Percentiles rank a stretch among this genome's conserved stretches.
phyloP scores from a whole-genome alignment of 1,140 invertebrate species.

The Sesamia nonagrioides region DNA sequence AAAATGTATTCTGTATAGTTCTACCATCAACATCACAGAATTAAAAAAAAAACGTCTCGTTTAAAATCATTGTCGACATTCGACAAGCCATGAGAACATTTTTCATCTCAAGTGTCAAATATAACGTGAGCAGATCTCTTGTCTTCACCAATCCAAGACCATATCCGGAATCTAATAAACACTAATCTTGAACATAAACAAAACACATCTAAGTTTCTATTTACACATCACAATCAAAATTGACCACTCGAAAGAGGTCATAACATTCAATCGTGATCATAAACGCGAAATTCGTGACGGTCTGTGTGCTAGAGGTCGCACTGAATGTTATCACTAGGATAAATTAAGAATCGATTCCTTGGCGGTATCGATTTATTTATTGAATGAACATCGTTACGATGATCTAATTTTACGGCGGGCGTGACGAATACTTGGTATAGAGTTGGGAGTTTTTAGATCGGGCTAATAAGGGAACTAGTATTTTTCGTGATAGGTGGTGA shows the following conservation, averaged over 20 bases:
- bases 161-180: slow-evolving; percentile 8
- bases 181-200: slow-evolving; percentile 33
- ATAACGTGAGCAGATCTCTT: background rate
- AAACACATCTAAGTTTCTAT: slow-evolving; percentile 25
- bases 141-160: background rate
- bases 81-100: background rate
- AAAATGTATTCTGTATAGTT: too few species aligned
- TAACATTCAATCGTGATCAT: slow-evolving; percentile 51
- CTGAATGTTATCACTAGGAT: slow-evolving; percentile 62
- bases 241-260: slow-evolving; percentile 41
- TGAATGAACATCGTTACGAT: slow-evolving; percentile 70
- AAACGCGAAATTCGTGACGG: slow-evolving; percentile 59
- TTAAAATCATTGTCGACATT: too few species aligned
- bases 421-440: slow-evolving; percentile 59
- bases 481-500: too few species aligned
- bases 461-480: too few species aligned
- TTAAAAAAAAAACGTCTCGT: too few species aligned
- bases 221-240: slow-evolving; percentile 39
- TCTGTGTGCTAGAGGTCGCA: slow-evolving; percentile 53
- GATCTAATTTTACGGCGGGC: slow-evolving; percentile 74
- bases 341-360: slow-evolving; percentile 65
- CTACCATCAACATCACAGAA: too few species aligned
- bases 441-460: slow-evolving; percentile 52
- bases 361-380: slow-evolving; percentile 68
- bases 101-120: background rate